Percentiles rank a stretch among this genome's conserved stretches.
Conservation (phyloP, 2,888 invertebrate species). For the Zelleria hepariella region DNA sequence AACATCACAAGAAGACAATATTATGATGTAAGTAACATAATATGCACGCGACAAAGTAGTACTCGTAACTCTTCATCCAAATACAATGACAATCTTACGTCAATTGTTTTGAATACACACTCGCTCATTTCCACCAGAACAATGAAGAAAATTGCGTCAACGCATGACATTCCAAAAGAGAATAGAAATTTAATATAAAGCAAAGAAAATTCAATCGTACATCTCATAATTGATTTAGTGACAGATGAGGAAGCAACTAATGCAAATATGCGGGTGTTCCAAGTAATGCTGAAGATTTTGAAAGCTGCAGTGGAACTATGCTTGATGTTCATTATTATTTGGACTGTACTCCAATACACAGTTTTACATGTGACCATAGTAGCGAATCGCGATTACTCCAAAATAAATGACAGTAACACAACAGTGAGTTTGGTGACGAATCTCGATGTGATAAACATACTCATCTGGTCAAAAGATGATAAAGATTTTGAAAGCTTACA, state of each 20-base stretch:
- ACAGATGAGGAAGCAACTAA: background rate
- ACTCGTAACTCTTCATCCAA: background rate
- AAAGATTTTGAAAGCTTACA: background rate
- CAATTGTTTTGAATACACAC: background rate
- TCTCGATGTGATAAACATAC: background rate
- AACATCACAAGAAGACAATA: too few species aligned
- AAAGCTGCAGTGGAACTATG: background rate
- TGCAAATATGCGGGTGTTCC: background rate
- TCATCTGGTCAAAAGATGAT: background rate
- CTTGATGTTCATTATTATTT: background rate
- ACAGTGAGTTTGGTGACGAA: background rate
- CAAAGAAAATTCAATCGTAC: background rate
- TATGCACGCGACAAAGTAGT: background rate
- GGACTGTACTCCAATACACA: background rate
- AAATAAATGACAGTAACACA: background rate
- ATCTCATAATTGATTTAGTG: background rate
- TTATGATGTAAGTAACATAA: background rate
- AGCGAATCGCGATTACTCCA: background rate
- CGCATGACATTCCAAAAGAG: background rate
- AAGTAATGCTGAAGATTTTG: background rate
- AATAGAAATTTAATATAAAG: background rate
- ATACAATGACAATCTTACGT: background rate
- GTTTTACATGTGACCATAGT: background rate
- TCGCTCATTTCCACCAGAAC: background rate
- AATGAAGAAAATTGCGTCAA: background rate